Evolutionary conservation across 2,113 vertebrate genomes (phyloP).

Genomic region (Rhagologus leucostigma): DNA sequence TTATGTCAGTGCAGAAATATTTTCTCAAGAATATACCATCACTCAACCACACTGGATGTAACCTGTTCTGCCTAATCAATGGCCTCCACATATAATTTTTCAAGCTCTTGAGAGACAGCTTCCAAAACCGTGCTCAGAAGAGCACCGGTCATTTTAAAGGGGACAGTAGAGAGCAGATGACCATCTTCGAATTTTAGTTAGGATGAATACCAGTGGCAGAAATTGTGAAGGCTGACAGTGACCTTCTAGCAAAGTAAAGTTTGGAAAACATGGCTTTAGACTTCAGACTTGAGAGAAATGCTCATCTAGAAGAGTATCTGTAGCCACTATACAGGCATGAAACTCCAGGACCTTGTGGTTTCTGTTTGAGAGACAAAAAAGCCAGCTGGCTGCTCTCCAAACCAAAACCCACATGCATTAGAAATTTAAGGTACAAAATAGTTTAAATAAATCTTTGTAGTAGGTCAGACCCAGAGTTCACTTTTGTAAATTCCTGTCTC

Average conservation of each 20-base stretch:
- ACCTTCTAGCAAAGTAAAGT: neutral
- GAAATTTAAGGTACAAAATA: neutral
- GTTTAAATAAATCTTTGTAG: neutral
- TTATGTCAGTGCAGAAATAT: neutral
- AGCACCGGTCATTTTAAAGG: neutral
- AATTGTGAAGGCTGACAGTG: neutral
- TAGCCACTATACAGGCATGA: neutral
- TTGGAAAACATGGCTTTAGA: neutral
- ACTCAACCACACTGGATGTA: neutral
- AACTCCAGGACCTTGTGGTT: neutral
- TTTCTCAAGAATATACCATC: neutral
- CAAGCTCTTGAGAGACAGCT: neutral
- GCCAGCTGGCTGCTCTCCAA: neutral
- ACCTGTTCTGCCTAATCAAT: neutral
- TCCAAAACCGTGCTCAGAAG: neutral
- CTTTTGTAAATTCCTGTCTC: neutral
- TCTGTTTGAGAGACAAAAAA: neutral
- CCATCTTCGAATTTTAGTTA: neutral
- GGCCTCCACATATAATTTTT: neutral
- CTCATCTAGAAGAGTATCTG: neutral
- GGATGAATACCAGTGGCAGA: neutral
- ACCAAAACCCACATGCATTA: neutral
- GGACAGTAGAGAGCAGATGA: neutral
- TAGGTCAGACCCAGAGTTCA: neutral
- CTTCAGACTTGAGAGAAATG: neutral